Evolutionary conservation across 2,113 vertebrate species (phyloP).

Genomic region (Anarrhichthys ocellatus): DNA sequence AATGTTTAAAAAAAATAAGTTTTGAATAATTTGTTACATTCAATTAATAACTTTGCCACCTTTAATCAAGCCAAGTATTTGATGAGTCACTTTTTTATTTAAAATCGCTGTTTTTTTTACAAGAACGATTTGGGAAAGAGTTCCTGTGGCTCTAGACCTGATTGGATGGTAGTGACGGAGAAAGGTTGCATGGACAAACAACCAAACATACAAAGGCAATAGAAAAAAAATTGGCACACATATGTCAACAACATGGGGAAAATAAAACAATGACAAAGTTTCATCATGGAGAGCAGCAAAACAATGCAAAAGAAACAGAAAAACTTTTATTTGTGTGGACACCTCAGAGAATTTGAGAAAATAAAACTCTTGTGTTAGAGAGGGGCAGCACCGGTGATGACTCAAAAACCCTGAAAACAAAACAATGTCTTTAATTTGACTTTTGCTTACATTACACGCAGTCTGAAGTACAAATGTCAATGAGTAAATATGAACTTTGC

Average conservation of each 20-base stretch:
- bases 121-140: neutral
- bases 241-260: neutral
- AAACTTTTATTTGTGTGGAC: neutral
- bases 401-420: slow-evolving; percentile 1
- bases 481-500: neutral
- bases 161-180: neutral
- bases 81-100: neutral
- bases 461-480: slow-evolving; percentile 1
- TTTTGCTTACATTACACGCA: slow-evolving; percentile 18
- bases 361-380: neutral
- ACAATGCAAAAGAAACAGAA: slow-evolving; percentile 7
- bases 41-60: neutral
- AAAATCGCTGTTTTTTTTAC: neutral
- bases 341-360: neutral
- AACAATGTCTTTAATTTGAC: slow-evolving; percentile 17
- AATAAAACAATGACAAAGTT: slow-evolving; percentile 4
- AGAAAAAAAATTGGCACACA: neutral
- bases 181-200: neutral
- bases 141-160: neutral
- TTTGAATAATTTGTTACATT: neutral
- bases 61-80: neutral
- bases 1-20: too few relatives aligned
- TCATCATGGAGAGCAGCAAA: neutral
- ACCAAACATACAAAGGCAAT: neutral
- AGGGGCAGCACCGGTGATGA: neutral